Evolutionary conservation across 2,888 invertebrate species (phyloP), one percentile per base, ranked within the genome.

Genomic region (Heliconius ismenius): DNA sequence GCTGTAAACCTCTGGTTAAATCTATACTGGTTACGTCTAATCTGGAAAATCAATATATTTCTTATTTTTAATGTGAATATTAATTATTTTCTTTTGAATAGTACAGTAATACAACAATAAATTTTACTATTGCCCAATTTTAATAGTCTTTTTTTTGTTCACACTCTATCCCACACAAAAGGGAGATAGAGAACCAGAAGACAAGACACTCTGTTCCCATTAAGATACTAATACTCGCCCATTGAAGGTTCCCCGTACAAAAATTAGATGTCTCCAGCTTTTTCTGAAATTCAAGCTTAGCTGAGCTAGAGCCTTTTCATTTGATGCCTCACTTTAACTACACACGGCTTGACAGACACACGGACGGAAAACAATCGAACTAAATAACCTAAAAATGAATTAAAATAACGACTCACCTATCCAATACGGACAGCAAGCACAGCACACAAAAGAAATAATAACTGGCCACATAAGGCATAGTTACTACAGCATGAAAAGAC

Each of bases 401-500:
- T 54, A 54, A 21, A 54, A 54, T 21, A 21, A 15, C 21, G 3
- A 54, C 54, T 18, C 81, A 95, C 95, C 95, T 92, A 86, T 96
- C 95, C 81, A 95, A 90, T 54, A 95, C 95, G 0, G 95, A 95
- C 3, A 96, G 88, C 70, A 95, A 81, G 81, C 95, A 95, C 76
- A 95, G 86, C 3, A 95, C 93, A 75, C 95, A 95, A 79, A 96
- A 91, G 83, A 95, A 94, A 82, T 95, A 95, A 83, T 95, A 95
- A 0, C 95, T 86, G 0, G 94, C 94, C 1, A 94, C 94, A 75
- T 94, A 94, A 0, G 94, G 94, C 92, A 93, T 93, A 0, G 94
- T 93, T 64, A 94, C 91, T 0, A 92, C 91, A 0, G 94, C 90
- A 64, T 94, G 94, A 83, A 94, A 94, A 0, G 94, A 91, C 28